These are phyloP conservation scores for Zophobas atratus DNA, from an alignment of 1,140 invertebrate species.

Conservation along the genomic window DNA sequence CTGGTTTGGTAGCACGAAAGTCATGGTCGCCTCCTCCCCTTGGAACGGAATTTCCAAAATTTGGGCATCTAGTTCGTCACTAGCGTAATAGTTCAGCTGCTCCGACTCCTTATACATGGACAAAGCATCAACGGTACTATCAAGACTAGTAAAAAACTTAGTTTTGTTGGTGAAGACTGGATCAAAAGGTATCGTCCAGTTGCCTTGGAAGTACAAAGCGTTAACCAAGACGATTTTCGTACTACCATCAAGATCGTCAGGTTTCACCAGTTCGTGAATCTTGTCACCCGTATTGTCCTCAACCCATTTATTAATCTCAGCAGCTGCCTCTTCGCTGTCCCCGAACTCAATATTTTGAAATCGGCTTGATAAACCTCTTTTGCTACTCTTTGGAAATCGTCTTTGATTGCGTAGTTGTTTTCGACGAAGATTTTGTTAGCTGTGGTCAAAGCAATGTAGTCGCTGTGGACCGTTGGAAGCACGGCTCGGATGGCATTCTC, in stretches of 20 bases:
- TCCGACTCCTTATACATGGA: constrained; percentile 75
- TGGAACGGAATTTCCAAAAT: constrained; percentile 74
- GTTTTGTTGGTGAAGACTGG: constrained; percentile 68
- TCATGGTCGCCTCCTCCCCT: constrained; percentile 73
- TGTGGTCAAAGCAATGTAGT: background rate
- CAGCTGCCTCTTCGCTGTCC: constrained; percentile 61
- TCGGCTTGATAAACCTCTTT: constrained; percentile 70
- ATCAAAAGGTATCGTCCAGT: constrained; percentile 74
- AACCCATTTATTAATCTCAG: constrained; percentile 82
- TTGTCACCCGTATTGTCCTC: constrained; percentile 79
- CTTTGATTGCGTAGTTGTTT: constrained; percentile 64
- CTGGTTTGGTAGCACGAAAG: constrained; percentile 67
- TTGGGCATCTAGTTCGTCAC: constrained; percentile 69
- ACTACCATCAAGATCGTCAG: constrained; percentile 70
- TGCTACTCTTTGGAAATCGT: constrained; percentile 65
- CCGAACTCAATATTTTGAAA: constrained; percentile 72
- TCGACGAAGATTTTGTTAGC: constrained; percentile 68
- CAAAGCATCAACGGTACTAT: constrained; percentile 68
- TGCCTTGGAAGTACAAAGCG: constrained; percentile 86
- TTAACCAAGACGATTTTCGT: constrained; percentile 83
- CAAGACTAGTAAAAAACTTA: constrained; percentile 66
- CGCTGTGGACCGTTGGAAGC: background rate
- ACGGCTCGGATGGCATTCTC: background rate
- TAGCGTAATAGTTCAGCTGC: constrained; percentile 70
- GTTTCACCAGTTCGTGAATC: constrained; percentile 77